Percentiles rank a stretch among this genome's conserved stretches.
These are phyloP conservation scores for Cerceris rybyensis DNA, from an alignment of 2,888 invertebrate genomes.

Conservation along the genomic window DNA sequence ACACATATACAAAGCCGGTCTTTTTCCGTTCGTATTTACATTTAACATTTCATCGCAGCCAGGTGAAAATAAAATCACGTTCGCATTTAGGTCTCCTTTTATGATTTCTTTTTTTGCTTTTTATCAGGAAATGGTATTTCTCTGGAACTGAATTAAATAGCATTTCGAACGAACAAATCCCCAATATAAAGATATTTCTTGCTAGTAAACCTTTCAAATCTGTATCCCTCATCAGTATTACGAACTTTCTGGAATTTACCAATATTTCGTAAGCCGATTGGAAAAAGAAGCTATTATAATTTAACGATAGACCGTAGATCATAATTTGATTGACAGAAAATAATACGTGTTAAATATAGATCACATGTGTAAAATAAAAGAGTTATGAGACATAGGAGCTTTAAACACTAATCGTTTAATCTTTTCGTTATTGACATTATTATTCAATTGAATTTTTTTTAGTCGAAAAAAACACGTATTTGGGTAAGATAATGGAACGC, in stretches of 20 bases:
- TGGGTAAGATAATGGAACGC: no score
- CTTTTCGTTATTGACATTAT: no score
- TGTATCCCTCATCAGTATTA: neutral
- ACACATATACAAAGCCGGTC: neutral
- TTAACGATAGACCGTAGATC: no score
- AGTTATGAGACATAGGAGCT: neutral
- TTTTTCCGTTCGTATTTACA: neutral
- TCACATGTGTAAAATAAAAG: neutral
- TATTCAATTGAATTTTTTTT: no score
- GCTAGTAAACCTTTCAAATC: neutral
- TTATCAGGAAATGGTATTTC: neutral
- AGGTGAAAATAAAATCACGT: neutral
- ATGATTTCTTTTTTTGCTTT: neutral
- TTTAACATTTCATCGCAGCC: neutral
- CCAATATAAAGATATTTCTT: neutral
- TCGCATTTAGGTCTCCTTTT: constrained; percentile 4
- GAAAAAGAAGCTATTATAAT: no score
- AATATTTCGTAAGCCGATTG: neutral
- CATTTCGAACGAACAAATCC: constrained; percentile 14
- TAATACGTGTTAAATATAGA: neutral
- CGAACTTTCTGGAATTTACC: neutral
- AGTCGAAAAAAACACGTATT: no score
- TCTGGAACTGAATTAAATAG: constrained; percentile 1
- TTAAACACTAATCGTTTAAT: neutral
- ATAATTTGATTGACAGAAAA: neutral